Percentiles rank a stretch among this genome's conserved stretches.
Conservation (phyloP, 92 coral and sea anemone genomes). For the Actinostola sp. region DNA sequence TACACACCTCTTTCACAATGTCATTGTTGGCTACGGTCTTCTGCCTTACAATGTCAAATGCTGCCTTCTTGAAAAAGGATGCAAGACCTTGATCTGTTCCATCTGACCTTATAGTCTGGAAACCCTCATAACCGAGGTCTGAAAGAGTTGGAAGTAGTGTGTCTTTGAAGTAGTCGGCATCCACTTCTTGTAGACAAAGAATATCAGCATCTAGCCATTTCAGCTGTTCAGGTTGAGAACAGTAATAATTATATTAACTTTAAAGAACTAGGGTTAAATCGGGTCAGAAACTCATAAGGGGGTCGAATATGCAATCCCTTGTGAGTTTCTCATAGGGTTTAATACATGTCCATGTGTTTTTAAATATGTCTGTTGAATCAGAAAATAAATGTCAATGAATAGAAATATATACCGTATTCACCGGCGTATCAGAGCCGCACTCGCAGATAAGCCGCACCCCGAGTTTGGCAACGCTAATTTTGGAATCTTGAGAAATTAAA, state of each 20-base stretch:
- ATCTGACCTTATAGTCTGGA: slow-evolving; percentile 38
- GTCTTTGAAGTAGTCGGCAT: slow-evolving; percentile 48
- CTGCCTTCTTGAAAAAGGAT: slow-evolving; percentile 48
- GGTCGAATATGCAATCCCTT: too few relatives aligned
- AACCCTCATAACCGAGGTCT: slow-evolving; percentile 49
- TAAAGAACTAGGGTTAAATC: neutral
- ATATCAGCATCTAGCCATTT: slow-evolving; percentile 77
- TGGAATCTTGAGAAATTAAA: too few relatives aligned
- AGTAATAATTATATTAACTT: neutral
- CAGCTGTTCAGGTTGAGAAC: slow-evolving; percentile 26
- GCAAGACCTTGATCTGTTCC: slow-evolving; percentile 57
- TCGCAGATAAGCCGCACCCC: too few relatives aligned
- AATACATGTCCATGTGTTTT: too few relatives aligned
- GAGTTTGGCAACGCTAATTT: too few relatives aligned
- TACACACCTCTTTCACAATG: slow-evolving; percentile 16
- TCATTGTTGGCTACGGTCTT: slow-evolving; percentile 35
- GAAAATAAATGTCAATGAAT: too few relatives aligned
- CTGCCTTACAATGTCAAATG: slow-evolving; percentile 43
- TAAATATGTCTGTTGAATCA: too few relatives aligned
- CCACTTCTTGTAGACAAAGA: slow-evolving; percentile 75
- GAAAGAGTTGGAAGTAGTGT: slow-evolving; percentile 49
- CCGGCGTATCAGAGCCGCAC: too few relatives aligned
- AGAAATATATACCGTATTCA: too few relatives aligned
- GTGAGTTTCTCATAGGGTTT: too few relatives aligned
- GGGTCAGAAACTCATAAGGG: neutral